These are phyloP conservation scores for Zaprionus camerounensis DNA, from an alignment of 1,140 invertebrate genomes.

Conservation along the genomic window DNA sequence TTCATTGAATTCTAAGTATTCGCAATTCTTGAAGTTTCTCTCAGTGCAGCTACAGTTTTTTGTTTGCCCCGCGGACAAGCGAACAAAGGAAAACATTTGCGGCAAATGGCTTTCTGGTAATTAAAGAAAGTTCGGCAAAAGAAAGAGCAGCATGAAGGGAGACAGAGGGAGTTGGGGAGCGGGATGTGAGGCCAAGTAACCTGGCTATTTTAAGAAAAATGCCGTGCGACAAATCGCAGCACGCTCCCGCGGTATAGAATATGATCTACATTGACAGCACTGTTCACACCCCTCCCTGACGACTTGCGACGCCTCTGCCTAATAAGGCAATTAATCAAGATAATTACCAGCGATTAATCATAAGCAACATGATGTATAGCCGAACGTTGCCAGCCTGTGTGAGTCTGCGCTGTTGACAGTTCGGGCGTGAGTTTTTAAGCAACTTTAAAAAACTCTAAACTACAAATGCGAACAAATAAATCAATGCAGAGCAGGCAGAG, in stretches of 20 bases:
- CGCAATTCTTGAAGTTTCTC: neutral
- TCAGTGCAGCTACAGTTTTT: constrained; percentile 8
- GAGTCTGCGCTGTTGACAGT: constrained; percentile 61
- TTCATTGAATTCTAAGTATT: too few species aligned
- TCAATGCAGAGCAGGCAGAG: constrained; percentile 41
- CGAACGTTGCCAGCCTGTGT: constrained; percentile 9
- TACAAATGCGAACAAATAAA: constrained; percentile 71
- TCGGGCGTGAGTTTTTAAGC: constrained; percentile 53
- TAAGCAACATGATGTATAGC: constrained; percentile 48
- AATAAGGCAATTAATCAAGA: constrained; percentile 83
- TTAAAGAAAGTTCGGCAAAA: constrained; percentile 48
- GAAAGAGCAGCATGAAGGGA: too few species aligned
- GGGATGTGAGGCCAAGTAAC: neutral
- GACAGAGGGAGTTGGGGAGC: neutral
- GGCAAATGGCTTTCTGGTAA: constrained; percentile 74
- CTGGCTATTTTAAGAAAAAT: constrained; percentile 57
- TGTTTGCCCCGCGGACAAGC: constrained; percentile 60
- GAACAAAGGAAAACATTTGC: constrained; percentile 76
- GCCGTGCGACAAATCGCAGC: constrained; percentile 47
- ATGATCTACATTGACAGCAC: constrained; percentile 61
- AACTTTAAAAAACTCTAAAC: constrained; percentile 62
- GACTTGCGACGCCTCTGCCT: constrained; percentile 39
- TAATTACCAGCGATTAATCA: constrained; percentile 84
- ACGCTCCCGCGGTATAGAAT: constrained; percentile 51
- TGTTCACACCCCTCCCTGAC: constrained; percentile 52